Percentiles rank a stretch among this genome's conserved stretches.
phyloP scores from a whole-genome alignment of 2,888 invertebrate genomes.

The Camponotus fellah region DNA sequence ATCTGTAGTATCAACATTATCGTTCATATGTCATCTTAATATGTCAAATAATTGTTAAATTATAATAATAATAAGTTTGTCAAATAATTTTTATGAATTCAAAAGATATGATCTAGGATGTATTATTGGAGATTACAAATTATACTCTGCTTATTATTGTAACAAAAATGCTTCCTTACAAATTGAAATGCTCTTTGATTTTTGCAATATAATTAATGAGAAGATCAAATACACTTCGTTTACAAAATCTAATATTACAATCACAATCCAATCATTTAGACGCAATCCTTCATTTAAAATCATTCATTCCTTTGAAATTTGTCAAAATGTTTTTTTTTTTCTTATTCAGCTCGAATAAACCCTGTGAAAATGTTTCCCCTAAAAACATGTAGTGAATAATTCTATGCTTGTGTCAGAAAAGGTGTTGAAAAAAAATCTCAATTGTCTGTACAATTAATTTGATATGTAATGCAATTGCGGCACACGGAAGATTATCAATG shows the following conservation, averaged over 20 bases:
- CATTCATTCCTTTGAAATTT: conserved; percentile 6
- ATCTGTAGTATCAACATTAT: neutral
- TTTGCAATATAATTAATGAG: conserved; percentile 15
- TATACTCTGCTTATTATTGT: conserved; percentile 5
- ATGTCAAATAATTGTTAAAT: neutral
- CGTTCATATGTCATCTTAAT: neutral
- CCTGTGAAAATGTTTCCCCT: conserved; percentile 8
- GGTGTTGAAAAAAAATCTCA: neutral
- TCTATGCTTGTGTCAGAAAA: conserved; percentile 13
- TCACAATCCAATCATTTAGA: neutral
- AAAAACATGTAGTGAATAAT: conserved; percentile 23
- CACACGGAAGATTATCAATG: conserved; percentile 30
- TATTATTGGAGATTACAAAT: conserved; percentile 11
- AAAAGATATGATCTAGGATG: conserved; percentile 6
- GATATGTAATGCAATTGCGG: conserved; percentile 59
- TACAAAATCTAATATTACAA: conserved; percentile 35
- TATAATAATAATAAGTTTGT: neutral
- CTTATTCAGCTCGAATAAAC: conserved; percentile 3
- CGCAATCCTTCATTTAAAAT: conserved; percentile 24
- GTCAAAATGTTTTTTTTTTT: conserved; percentile 3
- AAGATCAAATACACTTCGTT: neutral
- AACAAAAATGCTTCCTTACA: conserved; percentile 33
- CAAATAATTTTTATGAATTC: neutral
- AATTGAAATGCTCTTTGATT: conserved; percentile 32
- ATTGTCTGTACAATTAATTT: conserved; percentile 43